Base-by-base conservation (phyloP, 2,113 vertebrate genomes). In the Upupa epops region DNA sequence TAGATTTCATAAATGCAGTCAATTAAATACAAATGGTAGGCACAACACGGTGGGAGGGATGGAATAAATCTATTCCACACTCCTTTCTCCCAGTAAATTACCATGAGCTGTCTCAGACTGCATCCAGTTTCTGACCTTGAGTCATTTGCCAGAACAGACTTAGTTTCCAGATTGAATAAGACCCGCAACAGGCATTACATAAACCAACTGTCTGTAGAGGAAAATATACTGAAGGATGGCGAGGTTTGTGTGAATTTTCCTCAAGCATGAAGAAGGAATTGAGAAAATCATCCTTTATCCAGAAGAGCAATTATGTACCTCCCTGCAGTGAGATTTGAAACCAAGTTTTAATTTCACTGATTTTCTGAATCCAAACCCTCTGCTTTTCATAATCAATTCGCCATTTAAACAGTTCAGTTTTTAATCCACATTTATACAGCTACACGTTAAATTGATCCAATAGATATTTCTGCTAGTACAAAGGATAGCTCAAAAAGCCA, bases 11-110 rank as follows among this genome's bases (percentile, higher is more conserved):
- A 79, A 75, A 70, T 9, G 12, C 17, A 36, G 42, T 12, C 32
- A n/a, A 52, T 59, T 40, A 63, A 75, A 54, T 25, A 36, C 14
- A 34, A 16, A 42, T 10, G 3, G 64, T 64, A 65, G 16, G 32
- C 1, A 2, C 40, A 64, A 42, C 3, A 8, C 6, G 5, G 2
- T 15, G 17, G 31, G 6, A n/a, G n/a, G n/a, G n/a, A n/a, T n/a
- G 42, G 63, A 52, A 76, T 51, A 25, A 21, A 25, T 9, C 11
- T 21, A 20, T 45, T 64, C 7, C 28, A 6, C 2, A 1, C 31
- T 9, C 24, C 34, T 76, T 76, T 60, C 52, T 85, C 61, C 32
- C 32, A 58, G 32, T 46, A 24, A 61, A 76, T 49, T 76, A 81
- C 10, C 32, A 55, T 19, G 18, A 89, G 46, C 36, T 66, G 25